These are phyloP conservation scores for Meloidogyne chitwoodi DNA, from an alignment of 1,140 invertebrate genomes.

Conservation along the genomic window DNA sequence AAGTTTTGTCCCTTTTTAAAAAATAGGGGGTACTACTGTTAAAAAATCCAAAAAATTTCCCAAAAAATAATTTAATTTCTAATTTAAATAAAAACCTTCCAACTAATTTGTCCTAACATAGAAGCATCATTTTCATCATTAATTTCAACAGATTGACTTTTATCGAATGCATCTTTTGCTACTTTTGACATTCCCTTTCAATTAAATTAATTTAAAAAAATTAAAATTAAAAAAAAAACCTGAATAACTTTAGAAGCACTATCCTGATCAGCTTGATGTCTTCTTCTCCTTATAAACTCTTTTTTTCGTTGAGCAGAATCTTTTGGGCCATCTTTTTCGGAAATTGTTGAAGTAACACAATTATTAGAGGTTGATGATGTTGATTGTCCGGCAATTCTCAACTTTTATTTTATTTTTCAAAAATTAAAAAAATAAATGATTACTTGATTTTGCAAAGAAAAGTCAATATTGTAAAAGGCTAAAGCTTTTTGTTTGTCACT, in stretches of 20 bases:
- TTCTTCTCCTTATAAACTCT: slow-evolving; percentile 53
- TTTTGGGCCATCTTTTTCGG: slow-evolving; percentile 30
- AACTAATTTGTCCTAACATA: slow-evolving; percentile 29
- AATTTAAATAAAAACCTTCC: slow-evolving; percentile 35
- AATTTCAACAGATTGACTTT: slow-evolving; percentile 12
- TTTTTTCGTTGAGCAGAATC: slow-evolving; percentile 53
- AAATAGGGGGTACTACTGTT: too few species aligned
- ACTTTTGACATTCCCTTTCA: slow-evolving; percentile 59
- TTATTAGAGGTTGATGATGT: slow-evolving; percentile 71
- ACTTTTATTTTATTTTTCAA: slow-evolving; percentile 64
- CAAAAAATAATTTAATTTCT: not conserved
- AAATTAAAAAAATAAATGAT: not conserved
- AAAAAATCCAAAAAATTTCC: too few species aligned
- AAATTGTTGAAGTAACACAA: too few species aligned
- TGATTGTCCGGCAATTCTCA: slow-evolving; percentile 83
- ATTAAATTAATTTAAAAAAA: slow-evolving; percentile 17
- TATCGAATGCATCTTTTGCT: slow-evolving; percentile 35
- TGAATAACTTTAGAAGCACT: slow-evolving; percentile 57
- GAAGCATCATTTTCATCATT: slow-evolving; percentile 32
- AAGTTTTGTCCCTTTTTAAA: too few species aligned
- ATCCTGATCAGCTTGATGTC: slow-evolving; percentile 53
- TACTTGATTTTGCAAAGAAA: slow-evolving; percentile 77
- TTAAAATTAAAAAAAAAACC: slow-evolving; percentile 20
- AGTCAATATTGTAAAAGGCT: slow-evolving; percentile 94
- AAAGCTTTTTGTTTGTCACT: slow-evolving; percentile 65